Evolutionary conservation across 2,797 vertebrate genomes (phyloP), one percentile per base, ranked within the genome.

Genomic region (Gallinago stenura): DNA sequence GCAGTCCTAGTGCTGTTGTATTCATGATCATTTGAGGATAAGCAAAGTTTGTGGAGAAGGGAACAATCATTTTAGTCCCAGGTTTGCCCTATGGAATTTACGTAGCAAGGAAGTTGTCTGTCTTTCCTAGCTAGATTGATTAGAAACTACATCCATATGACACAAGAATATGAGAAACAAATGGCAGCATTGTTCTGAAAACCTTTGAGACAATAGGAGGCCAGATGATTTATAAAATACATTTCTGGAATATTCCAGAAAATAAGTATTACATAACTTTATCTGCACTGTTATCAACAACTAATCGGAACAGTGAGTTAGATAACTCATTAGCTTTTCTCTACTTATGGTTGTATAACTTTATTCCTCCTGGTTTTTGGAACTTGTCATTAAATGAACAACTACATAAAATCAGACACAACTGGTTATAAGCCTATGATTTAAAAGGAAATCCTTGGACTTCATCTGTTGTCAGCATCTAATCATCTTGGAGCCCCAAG

Each of bases 381-480:
- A 89, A 84, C 39, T 76, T 35, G 9, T 26, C 15, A 31, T 66
- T 82, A 89, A 68, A 35, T 62, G 30, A 86, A 15, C 16, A 37
- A 25, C 3, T 48, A 46, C 39, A 58, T 58, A 83, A 86, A 84
- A 90, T 57, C n/a, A 39, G 31, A 72, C 45, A 80, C 26, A 61
- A 26, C 9, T 22, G 26, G 3, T 35, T 76, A 80, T 48, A 87
- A 61, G 15, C 15, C 15, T 20, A 26, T 50, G 85, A 58, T 65
- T 31, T 53, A 69, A 70, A 92, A 81, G 48, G 31, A 80, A 76
- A 37, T 16, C 91, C 93, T 90, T 97, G 95, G 95, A 97, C 83
- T 98, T 98, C 56, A 95, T 53, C 96, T 97, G 25, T 97, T 97
- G 70, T 97, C 96, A 97, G 37, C 45, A 92, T 35, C 96, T 97